These are phyloP conservation scores for Syngnathus acus DNA, from an alignment of 2,797 vertebrate species.

Conservation along the genomic window DNA sequence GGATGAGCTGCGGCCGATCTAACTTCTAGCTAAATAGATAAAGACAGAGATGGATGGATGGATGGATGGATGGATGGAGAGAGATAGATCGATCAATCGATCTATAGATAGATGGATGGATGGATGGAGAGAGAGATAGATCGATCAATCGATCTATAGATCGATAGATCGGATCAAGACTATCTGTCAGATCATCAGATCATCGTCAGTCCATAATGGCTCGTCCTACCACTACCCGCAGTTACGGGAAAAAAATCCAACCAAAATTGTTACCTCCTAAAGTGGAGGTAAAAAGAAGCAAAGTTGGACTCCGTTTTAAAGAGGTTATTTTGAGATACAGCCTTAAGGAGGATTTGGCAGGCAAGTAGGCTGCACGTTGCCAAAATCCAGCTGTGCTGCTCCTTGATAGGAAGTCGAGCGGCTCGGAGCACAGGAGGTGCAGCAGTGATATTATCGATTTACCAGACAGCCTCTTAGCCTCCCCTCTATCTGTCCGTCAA, in stretches of 20 bases:
- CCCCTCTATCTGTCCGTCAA: background rate
- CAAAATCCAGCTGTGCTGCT: conserved; percentile 8
- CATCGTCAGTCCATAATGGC: background rate
- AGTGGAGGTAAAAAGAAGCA: background rate
- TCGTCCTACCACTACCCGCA: background rate
- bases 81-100: no score
- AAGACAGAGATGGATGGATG: no score
- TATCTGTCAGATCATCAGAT: background rate
- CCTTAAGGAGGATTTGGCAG: conserved; percentile 6
- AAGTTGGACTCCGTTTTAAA: background rate
- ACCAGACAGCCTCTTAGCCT: background rate
- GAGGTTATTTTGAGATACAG: conserved; percentile 6
- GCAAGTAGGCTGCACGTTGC: conserved; percentile 4
- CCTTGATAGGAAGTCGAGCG: conserved; percentile 10
- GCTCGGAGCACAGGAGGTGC: background rate
- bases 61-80: no score
- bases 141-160: no score
- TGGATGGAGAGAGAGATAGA: no score
- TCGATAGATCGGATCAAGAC: no score
- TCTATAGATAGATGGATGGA: no score
- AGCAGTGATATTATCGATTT: conserved; percentile 5
- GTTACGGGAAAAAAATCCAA: background rate
- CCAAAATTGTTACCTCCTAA: background rate
- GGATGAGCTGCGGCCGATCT: background rate
- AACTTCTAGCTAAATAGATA: background rate